Evolutionary conservation across 2,888 invertebrate genomes (phyloP), one percentile per base, ranked within the genome.

Genomic region (Plemyria rubiginata): DNA sequence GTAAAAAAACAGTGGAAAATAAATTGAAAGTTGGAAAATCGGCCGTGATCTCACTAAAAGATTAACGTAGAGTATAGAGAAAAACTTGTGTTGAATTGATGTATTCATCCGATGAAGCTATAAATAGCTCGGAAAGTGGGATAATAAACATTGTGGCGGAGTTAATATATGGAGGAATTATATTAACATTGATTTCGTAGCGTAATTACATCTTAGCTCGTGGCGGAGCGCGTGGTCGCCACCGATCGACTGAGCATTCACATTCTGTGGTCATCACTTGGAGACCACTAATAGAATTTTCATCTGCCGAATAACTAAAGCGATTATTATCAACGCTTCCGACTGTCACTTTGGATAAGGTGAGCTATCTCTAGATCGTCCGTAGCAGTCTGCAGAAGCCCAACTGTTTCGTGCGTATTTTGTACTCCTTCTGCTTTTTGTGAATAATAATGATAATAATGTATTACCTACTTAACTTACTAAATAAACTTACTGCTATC

Each of bases 171-270:
- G 56, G 49, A 62, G 29, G 54, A 16, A 64, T 64, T 60, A 43
- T 49, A 54, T 45, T 56, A 61, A 41, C 58, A 52, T 55, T 55
- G 55, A 59, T 43, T 59, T 55, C 51, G 58, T 50, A 51, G 54
- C 63, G 52, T 54, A 54, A 54, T 62, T 54, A 36, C 53, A 6
- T n/a, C 32, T 50, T 36, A 9, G 36, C 36, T 38, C 36, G 36
- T 38, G 11, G 7, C 48, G 29, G 15, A 22, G 7, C 45, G n/a
- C 29, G 15, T 8, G 38, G 48, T 22, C 22, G 1, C 22, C 22
- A 22, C 22, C 22, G 22, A 22, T 22, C 22, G 32, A 5, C 48
- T 13, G 15, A 16, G 6, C 43, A 0, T 50, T 12, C 32, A 13
- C 4, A 40, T 45, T 28, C 13, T 36, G 46, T 48, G 4, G 46